Percentiles rank a stretch among this genome's conserved stretches.
Conservation (phyloP, 2,113 vertebrate species). For the Aegotheles bennettii region DNA sequence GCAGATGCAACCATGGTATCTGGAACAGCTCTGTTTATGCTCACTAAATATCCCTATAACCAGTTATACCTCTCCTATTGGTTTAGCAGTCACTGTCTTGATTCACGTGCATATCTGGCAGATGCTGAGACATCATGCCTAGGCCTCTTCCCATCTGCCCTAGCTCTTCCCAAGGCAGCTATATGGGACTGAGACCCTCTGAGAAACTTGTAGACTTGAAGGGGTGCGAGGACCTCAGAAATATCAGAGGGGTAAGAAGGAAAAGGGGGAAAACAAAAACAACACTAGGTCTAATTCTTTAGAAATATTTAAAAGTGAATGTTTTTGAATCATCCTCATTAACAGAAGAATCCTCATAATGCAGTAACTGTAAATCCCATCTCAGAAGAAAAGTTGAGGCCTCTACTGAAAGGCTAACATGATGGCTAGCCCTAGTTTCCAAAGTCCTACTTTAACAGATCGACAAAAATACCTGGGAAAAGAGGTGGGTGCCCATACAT, state of each 20-base stretch:
- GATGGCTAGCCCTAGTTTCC: neutral
- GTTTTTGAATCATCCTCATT: neutral
- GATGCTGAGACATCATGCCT: neutral
- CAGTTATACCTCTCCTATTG: neutral
- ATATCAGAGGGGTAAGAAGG: neutral
- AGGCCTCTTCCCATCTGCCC: neutral
- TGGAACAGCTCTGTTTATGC: neutral
- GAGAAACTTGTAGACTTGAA: neutral
- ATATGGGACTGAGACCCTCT: neutral
- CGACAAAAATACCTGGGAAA: neutral
- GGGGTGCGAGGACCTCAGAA: neutral
- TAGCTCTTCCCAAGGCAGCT: neutral
- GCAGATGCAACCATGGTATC: neutral
- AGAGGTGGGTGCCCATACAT: neutral
- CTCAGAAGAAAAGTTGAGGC: neutral
- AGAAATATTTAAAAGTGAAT: slow-evolving; percentile 6
- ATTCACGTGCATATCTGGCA: neutral
- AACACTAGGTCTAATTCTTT: neutral
- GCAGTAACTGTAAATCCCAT: neutral
- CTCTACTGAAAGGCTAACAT: neutral
- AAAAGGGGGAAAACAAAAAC: neutral
- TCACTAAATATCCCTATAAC: neutral
- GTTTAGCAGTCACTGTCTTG: neutral
- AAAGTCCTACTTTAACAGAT: neutral
- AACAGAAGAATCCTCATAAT: neutral